A percentile compares a stretch with the other conserved stretches of the same genome.
These are phyloP conservation scores for Cyprinodon variegatus DNA, from an alignment of 2,113 vertebrate species.

Conservation along the genomic window DNA sequence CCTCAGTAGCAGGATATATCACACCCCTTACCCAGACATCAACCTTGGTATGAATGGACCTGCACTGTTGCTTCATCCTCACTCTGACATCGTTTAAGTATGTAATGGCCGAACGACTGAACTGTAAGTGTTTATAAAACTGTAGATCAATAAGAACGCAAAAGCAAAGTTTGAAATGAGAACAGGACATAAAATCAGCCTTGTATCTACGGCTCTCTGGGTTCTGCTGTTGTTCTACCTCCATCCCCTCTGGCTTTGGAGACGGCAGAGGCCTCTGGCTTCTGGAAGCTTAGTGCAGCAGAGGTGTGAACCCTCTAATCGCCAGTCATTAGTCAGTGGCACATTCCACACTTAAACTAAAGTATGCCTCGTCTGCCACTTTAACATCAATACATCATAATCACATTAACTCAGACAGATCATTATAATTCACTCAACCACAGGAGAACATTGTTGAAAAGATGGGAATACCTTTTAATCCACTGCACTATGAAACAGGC, in stretches of 20 bases:
- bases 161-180: conserved; percentile 19
- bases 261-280: conserved; percentile 18
- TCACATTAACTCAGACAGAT: conserved; percentile 36
- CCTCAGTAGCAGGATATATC: too few species aligned
- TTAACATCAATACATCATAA: conserved; percentile 47
- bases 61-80: not conserved
- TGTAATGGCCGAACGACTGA: not conserved
- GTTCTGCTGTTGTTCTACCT: conserved; percentile 8
- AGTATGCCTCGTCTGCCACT: conserved; percentile 24
- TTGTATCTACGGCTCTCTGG: not conserved
- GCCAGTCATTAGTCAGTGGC: conserved; percentile 49
- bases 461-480: not conserved
- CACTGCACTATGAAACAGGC: not conserved
- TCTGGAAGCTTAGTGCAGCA: conserved; percentile 14
- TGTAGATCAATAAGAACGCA: conserved; percentile 16
- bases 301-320: conserved; percentile 62
- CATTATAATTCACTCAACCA: conserved; percentile 22
- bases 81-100: not conserved
- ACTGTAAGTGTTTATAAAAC: not conserved
- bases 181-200: not conserved
- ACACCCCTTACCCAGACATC: too few species aligned
- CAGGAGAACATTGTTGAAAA: conserved; percentile 3
- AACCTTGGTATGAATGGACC: not conserved
- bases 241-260: conserved; percentile 11
- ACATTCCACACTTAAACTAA: conserved; percentile 40